Conservation (phyloP, 2,797 vertebrate species). For the Falco columbarius region DNA sequence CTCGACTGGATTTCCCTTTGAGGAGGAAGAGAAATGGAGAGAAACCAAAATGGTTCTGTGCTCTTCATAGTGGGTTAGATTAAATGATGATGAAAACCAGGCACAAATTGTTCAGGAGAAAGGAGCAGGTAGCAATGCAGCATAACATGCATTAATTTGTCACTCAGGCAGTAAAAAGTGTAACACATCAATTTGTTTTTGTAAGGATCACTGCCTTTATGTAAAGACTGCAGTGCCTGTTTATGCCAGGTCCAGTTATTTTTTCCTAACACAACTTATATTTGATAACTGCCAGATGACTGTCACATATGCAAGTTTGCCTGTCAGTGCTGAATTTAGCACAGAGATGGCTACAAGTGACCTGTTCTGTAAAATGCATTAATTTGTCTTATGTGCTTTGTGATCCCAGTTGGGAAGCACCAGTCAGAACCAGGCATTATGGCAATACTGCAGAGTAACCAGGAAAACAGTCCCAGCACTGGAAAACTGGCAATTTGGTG, state of each 20-base stretch:
- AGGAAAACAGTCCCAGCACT: background rate
- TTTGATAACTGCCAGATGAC: background rate
- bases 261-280: background rate
- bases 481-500: background rate
- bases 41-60: background rate
- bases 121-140: background rate
- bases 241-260: background rate
- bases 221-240: background rate
- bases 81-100: background rate
- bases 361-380: background rate
- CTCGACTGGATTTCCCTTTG: background rate
- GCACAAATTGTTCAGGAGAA: background rate
- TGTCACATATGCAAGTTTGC: background rate
- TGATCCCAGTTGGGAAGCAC: background rate
- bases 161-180: background rate
- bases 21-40: background rate
- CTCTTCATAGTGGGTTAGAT: background rate
- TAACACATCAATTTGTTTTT: background rate
- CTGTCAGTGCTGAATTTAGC: background rate
- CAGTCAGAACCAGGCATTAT: accelerated
- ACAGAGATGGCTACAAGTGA: background rate
- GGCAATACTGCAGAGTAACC: background rate
- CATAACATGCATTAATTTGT: background rate
- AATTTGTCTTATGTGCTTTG: background rate
- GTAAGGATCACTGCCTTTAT: background rate